Percentiles rank a stretch among this genome's conserved stretches.
Evolutionary conservation across 2,888 invertebrate genomes (phyloP).

Genomic region (Pycnomerus fuliginosus): DNA sequence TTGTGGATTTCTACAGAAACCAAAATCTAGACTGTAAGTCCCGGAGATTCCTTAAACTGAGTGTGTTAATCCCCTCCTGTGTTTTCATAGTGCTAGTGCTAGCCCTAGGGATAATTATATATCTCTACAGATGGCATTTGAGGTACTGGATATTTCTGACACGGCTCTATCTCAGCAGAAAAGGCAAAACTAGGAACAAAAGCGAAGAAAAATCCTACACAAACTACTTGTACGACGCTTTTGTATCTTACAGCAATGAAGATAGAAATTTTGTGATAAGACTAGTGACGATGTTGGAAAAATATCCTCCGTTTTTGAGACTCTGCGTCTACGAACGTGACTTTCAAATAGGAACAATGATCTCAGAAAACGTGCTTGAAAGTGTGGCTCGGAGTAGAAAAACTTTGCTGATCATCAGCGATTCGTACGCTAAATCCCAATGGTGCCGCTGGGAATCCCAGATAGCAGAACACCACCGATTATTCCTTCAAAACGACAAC

Average conservation of each 20-base stretch:
- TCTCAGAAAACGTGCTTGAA: slow-evolving; percentile 65
- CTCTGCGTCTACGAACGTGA: slow-evolving; percentile 71
- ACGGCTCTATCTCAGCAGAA: slow-evolving; percentile 56
- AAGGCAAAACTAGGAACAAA: slow-evolving; percentile 31
- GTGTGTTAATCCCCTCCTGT: slow-evolving; percentile 26
- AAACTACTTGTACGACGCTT: slow-evolving; percentile 60
- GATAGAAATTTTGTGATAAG: slow-evolving; percentile 63
- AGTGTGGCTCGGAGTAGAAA: slow-evolving; percentile 65
- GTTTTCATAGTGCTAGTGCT: slow-evolving; percentile 51
- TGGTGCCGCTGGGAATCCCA: slow-evolving; percentile 75
- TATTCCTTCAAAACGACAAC: slow-evolving; percentile 57
- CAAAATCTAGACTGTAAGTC: slow-evolving; percentile 3
- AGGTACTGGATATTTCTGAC: slow-evolving; percentile 60
- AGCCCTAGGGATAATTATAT: slow-evolving; percentile 49
- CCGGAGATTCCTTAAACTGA: slow-evolving; percentile 6
- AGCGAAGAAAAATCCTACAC: slow-evolving; percentile 31
- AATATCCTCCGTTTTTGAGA: slow-evolving; percentile 59
- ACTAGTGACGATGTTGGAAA: slow-evolving; percentile 62
- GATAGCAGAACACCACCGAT: slow-evolving; percentile 64
- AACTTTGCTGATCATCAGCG: slow-evolving; percentile 66
- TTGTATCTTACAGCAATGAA: slow-evolving; percentile 62
- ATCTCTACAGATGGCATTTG: slow-evolving; percentile 54
- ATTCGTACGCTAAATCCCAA: slow-evolving; percentile 67
- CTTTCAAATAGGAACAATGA: slow-evolving; percentile 63
- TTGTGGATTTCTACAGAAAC: slow-evolving; percentile 31